These are phyloP conservation scores for Andrena dorsata DNA, from an alignment of 2,888 invertebrate species.

Conservation along the genomic window DNA sequence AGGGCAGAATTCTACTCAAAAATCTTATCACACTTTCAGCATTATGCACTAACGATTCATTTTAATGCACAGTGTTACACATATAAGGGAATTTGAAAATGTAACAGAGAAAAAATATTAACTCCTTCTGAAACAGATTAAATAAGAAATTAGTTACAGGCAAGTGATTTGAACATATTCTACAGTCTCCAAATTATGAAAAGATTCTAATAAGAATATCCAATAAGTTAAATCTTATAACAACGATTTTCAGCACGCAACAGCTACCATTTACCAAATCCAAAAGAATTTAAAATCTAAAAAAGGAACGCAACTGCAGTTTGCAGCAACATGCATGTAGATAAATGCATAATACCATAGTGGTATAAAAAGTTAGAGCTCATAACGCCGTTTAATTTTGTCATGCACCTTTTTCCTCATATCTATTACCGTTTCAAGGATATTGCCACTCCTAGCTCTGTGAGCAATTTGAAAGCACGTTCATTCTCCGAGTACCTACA, in stretches of 20 bases:
- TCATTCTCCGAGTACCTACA: neutral
- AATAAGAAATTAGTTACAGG: neutral
- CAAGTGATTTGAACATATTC: neutral
- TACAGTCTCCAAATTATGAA: neutral
- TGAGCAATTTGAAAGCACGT: slow-evolving; percentile 2
- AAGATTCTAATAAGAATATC: neutral
- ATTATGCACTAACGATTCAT: no score
- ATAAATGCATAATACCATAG: slow-evolving; percentile 20
- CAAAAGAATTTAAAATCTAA: neutral
- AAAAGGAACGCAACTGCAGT: neutral
- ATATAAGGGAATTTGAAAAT: no score
- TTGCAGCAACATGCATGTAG: slow-evolving; percentile 13
- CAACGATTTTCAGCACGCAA: neutral
- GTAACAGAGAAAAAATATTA: neutral
- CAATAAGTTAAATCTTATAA: neutral
- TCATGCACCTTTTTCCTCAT: neutral
- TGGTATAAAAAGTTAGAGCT: slow-evolving; percentile 26
- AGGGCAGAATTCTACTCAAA: no score
- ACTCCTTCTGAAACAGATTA: neutral
- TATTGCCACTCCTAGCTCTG: neutral
- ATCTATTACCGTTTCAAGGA: slow-evolving; percentile 30
- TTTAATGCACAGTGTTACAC: no score
- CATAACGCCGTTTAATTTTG: slow-evolving; percentile 27
- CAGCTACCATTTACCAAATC: neutral
- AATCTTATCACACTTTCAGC: no score